Evolutionary conservation across 2,113 vertebrate species (phyloP), one percentile per base, ranked within the genome.

Genomic region (Sarotherodon lohbergeri): DNA sequence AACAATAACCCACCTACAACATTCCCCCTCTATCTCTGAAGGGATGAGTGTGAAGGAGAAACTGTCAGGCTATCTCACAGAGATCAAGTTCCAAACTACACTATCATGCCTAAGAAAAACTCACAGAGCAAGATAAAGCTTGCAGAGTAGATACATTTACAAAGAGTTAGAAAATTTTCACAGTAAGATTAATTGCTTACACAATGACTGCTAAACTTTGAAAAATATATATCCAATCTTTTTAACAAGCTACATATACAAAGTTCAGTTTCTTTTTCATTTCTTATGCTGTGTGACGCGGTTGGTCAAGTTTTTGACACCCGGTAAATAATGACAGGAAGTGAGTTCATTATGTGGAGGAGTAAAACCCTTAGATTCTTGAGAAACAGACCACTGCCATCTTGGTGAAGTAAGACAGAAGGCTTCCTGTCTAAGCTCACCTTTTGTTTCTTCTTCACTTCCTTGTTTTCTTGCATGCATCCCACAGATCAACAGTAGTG

Each of bases 1-100:
- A 96, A 95, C 95, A 95, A 95, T 95, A 96, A 95, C 92, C 96
- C 93, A 94, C 89, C 92, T 89, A 90, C 93, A 93, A 90, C 89
- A 86, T 89, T 93, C 82, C 61, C 55, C 86, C 83, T 91, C 83
- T 86, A 90, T 90, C 88, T 90, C 83, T 76, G 86, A 83, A 76
- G 76, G 87, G 90, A 91, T 85, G 82, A 94, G 89, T 93, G 86
- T 94, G 94, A 95, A 94, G 92, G 95, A 95, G 92, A 92, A 90
- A 92, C 93, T 89, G 88, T 88, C 84, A 91, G 79, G 92, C 90
- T 91, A 92, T 97, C 95, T 96, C 96, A 97, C 96, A 96, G 94
- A 91, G 95, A 96, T 97, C 95, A 85, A 82, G 92, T 97, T 96
- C 92, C 94, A 82, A 59, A 78, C 86, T 3, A 6, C 87, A 61